A percentile compares a stretch with the other conserved stretches of the same genome.
Evolutionary conservation across 2,113 vertebrate species (phyloP).

Genomic region (Marmota flaviventris): DNA sequence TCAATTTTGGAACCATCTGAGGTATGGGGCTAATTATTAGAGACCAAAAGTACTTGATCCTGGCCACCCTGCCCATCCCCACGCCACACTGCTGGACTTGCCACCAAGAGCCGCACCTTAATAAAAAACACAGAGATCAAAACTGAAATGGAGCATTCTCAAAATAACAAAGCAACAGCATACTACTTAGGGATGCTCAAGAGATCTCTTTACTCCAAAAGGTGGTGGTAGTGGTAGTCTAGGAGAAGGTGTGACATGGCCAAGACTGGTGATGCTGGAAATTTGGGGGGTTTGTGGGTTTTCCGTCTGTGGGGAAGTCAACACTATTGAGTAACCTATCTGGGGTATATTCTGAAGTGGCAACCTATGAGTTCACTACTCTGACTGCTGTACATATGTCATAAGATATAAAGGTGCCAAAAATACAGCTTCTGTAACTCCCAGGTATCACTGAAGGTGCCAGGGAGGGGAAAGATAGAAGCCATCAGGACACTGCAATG

Average conservation of each 20-base stretch:
- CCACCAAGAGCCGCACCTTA: no score
- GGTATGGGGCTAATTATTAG: background rate
- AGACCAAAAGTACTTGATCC: background rate
- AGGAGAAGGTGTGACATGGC: slow-evolving; percentile 99
- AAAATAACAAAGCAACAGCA: slow-evolving; percentile 90
- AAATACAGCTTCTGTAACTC: slow-evolving; percentile 98
- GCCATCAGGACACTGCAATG: slow-evolving; percentile 98
- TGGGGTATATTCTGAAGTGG: slow-evolving; percentile 98
- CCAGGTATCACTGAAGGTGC: slow-evolving; percentile 99
- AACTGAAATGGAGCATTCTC: slow-evolving; percentile 96
- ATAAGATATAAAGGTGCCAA: slow-evolving; percentile 99
- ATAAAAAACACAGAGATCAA: no score
- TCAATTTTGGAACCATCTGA: slow-evolving; percentile 24
- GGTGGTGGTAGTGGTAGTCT: slow-evolving; percentile 95
- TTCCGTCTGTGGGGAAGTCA: slow-evolving; percentile 94
- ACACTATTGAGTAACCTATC: slow-evolving; percentile 93
- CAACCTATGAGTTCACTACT: slow-evolving; percentile 98
- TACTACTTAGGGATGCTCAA: no score
- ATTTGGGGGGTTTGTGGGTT: slow-evolving; percentile 95
- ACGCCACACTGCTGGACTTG: no score
- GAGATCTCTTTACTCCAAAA: slow-evolving; percentile 97
- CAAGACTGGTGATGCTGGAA: slow-evolving; percentile 97
- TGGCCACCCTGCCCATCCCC: no score
- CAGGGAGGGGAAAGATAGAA: slow-evolving; percentile 98
- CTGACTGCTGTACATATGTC: slow-evolving; percentile 85